Percentiles rank a stretch among this genome's conserved stretches.
phyloP scores from a whole-genome alignment of 2,888 invertebrate genomes.

The Nephrotoma appendiculata region DNA sequence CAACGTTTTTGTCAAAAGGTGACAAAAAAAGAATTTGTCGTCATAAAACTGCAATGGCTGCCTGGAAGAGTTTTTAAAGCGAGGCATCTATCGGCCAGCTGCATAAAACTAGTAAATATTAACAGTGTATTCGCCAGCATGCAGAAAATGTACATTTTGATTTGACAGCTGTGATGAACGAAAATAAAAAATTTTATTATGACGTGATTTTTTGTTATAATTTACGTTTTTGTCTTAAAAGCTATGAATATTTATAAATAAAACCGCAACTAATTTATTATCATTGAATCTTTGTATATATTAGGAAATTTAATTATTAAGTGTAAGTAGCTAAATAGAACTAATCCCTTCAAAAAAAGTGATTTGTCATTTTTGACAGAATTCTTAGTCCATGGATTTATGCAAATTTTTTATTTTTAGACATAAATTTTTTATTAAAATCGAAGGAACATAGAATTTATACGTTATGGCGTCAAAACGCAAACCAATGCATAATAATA shows the following conservation, averaged over 20 bases:
- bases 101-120: background rate
- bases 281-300: background rate
- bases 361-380: background rate
- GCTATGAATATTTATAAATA: background rate
- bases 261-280: background rate
- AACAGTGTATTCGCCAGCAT: background rate
- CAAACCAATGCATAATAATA: constrained; percentile 23
- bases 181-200: background rate
- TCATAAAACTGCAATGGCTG: background rate
- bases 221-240: background rate
- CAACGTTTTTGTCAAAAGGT: background rate
- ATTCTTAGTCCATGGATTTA: background rate
- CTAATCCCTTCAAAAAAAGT: background rate
- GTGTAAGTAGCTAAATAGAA: background rate
- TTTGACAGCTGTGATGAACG: background rate
- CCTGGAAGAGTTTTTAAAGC: background rate
- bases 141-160: background rate
- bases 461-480: constrained; percentile 31
- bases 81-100: background rate
- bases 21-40: background rate
- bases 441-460: background rate
- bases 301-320: background rate
- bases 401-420: background rate
- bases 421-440: background rate
- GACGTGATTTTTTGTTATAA: background rate